A percentile compares a stretch with the other conserved stretches of the same genome.
Evolutionary conservation across 53 echinoderm and acorn worm species (phyloP).

Genomic region (Crossaster papposus): DNA sequence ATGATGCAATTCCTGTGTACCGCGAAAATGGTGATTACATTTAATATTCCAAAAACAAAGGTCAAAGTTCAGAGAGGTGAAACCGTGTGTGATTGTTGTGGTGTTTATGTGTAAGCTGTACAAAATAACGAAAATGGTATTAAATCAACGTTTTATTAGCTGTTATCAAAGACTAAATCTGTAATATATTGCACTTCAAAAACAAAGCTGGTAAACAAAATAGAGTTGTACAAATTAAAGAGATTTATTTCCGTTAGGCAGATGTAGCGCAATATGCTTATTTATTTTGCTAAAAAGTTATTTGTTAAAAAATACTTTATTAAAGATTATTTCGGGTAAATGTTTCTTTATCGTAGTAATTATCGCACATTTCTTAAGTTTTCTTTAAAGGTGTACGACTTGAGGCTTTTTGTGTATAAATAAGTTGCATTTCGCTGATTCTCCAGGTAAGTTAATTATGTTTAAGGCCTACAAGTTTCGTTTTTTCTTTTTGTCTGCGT

Average conservation of each 20-base stretch:
- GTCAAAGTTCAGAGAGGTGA: background rate
- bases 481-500: too few relatives aligned
- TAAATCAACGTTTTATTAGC: background rate
- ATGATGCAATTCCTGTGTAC: background rate
- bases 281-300: slow-evolving; percentile 27
- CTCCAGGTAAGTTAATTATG: too few relatives aligned
- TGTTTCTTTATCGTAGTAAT: background rate
- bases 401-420: too few relatives aligned
- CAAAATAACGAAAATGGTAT: background rate
- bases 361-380: background rate
- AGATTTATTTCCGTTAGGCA: background rate
- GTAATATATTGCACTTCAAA: slow-evolving; percentile 10
- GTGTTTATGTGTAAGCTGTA: background rate
- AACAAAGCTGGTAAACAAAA: background rate
- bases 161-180: background rate
- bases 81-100: background rate
- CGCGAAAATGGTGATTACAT: background rate
- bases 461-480: too few relatives aligned
- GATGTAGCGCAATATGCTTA: background rate
- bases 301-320: background rate
- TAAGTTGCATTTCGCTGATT: too few relatives aligned
- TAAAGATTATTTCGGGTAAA: background rate
- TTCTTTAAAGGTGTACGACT: too few relatives aligned
- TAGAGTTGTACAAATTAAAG: background rate
- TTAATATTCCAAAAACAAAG: slow-evolving; percentile 5